Percentiles rank a stretch among this genome's conserved stretches.
phyloP scores from a whole-genome alignment of 2,797 vertebrate species.

The Anguilla pacifica region DNA sequence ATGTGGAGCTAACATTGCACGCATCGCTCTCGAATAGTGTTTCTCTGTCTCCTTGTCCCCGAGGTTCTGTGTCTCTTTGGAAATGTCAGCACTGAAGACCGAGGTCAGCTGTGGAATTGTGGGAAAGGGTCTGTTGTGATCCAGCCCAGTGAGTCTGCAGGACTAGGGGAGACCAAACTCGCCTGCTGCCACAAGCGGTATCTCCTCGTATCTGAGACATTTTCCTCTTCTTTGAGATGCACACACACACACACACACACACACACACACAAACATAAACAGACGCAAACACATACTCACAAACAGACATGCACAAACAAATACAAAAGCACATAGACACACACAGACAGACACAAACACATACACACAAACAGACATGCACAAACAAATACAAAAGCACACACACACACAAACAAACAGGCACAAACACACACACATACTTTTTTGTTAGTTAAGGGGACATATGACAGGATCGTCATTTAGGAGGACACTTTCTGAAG shows the following conservation, averaged over 20 bases:
- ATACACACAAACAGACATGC: slow-evolving; percentile 49
- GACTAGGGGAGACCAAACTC: slow-evolving; percentile 48
- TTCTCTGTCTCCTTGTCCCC: neutral
- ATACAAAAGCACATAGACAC: neutral
- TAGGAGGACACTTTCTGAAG: no score
- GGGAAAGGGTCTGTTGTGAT: slow-evolving; percentile 55
- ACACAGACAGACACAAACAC: slow-evolving; percentile 36
- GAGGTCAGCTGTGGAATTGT: slow-evolving; percentile 44
- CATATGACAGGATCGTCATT: no score
- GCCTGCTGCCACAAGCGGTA: slow-evolving; percentile 17
- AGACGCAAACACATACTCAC: neutral
- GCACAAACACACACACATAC: slow-evolving; percentile 49
- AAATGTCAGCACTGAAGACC: slow-evolving; percentile 17
- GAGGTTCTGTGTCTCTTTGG: neutral
- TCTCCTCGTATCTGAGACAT: neutral
- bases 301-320: neutral
- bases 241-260: neutral
- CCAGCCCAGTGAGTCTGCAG: slow-evolving; percentile 65
- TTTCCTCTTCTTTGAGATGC: neutral
- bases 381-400: slow-evolving; percentile 53
- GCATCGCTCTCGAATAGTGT: neutral
- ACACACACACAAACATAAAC: neutral
- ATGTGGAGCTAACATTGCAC: neutral
- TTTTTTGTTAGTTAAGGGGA: no score
- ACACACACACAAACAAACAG: neutral